phyloP scores from a whole-genome alignment of 2,888 invertebrate species.

The Ormyrus labotus region DNA sequence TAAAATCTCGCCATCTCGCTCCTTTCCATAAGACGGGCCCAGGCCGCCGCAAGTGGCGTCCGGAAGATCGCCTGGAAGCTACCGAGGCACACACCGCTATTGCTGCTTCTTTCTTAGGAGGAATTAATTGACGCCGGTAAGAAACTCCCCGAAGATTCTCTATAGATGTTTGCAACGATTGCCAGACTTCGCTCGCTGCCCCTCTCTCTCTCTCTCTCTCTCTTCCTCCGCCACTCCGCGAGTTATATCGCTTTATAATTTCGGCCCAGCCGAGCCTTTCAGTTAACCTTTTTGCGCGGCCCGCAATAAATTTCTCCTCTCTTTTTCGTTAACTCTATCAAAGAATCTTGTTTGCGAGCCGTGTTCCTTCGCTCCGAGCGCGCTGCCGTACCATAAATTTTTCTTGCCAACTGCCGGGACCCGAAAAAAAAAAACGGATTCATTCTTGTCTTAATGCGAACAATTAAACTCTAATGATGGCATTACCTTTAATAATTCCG shows the following conservation, averaged over 20 bases:
- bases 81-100: conserved; percentile 4
- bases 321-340: conserved; percentile 23
- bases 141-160: conserved; percentile 26
- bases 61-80: conserved; percentile 48
- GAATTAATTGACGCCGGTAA: conserved; percentile 49
- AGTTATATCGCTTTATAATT: conserved; percentile 43
- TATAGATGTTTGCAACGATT: not conserved
- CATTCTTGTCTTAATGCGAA: not conserved
- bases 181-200: too few relatives aligned
- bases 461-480: too few relatives aligned
- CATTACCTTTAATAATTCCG: too few relatives aligned
- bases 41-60: conserved; percentile 32
- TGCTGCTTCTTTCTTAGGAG: conserved; percentile 33
- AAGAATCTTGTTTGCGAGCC: not conserved
- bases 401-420: not conserved
- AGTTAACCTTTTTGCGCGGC: conserved; percentile 25
- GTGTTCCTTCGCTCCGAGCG: not conserved
- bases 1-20: conserved; percentile 70
- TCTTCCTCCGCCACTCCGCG: not conserved
- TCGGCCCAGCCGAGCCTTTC: conserved; percentile 7
- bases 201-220: too few relatives aligned
- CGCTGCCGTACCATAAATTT: not conserved
- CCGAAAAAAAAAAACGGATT: too few relatives aligned
- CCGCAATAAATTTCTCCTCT: conserved; percentile 3
- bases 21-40: conserved; percentile 54